Evolutionary conservation across 2,113 vertebrate species (phyloP), one percentile per base, ranked within the genome.

Genomic region (Upupa epops): DNA sequence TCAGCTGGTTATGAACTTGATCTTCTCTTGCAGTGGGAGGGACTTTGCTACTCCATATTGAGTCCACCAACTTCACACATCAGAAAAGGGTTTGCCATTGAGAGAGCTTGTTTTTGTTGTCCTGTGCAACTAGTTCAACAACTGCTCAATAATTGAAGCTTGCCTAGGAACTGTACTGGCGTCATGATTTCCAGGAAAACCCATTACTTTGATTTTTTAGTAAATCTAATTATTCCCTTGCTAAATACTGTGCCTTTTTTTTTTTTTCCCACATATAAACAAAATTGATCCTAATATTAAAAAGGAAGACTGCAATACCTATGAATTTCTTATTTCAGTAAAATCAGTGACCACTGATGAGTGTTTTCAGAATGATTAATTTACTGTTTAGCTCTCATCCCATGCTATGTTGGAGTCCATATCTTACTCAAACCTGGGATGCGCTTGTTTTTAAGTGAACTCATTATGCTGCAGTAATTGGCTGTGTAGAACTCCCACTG

Each of bases 361-460:
- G 8, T 46, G 26, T 59, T 83, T 90, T 46, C 49, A 49, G 20
- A 80, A 69, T 17, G 5, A 72, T 32, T 56, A 80, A 63, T 25
- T 79, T 22, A 45, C 7, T 71, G 1, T 45, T 89, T 19, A 36
- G 13, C 45, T 83, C 40, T 75, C 72, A 71, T 58, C 5, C 69
- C 9, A 11, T 29, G 9, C 5, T 54, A 4, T 10, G 17, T 77
- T 71, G 25, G 42, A 91, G 37, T 71, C 49, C 14, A 14, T 13
- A 12, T 75, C 65, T 81, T 75, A 34, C 10, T 48, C 31, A 78
- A 86, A 69, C 4, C 18, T 70, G 17, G 8, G 6, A 46, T 59
- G 3, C 28, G 16, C 0, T 8, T 20, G 28, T 21, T 40, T 48
- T 14, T 1, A 37, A 29, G 22, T 60, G 32, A 37, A 3, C 7